phyloP scores from a whole-genome alignment of 2,797 vertebrate species.

The Bufotes viridis region DNA sequence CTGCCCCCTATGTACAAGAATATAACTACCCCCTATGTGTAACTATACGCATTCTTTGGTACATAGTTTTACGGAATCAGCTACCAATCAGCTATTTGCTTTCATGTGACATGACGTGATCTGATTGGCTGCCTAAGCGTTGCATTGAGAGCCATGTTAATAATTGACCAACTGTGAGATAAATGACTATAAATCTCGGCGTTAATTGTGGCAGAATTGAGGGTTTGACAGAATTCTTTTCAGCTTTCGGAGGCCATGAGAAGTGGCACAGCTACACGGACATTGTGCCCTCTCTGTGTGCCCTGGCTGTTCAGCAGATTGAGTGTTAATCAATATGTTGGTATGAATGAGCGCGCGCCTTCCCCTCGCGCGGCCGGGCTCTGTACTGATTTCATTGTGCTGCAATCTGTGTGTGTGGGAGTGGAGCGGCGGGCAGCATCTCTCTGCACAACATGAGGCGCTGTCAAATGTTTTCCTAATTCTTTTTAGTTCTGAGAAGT shows the following conservation, averaged over 20 bases:
- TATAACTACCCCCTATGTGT: too few relatives aligned
- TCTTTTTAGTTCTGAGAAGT: constrained; percentile 30
- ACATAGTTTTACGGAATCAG: too few relatives aligned
- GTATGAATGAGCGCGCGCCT: constrained; percentile 36
- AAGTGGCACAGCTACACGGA: constrained; percentile 6
- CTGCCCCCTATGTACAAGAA: neutral
- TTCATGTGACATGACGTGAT: neutral
- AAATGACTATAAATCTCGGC: neutral
- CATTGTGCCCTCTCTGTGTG: constrained; percentile 2
- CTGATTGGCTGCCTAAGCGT: neutral
- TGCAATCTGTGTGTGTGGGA: constrained; percentile 39
- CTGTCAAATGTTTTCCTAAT: constrained; percentile 46
- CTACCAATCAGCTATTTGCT: neutral
- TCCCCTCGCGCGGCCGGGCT: constrained; percentile 6
- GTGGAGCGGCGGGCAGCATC: constrained; percentile 36
- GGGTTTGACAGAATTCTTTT: neutral
- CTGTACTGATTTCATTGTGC: constrained; percentile 31
- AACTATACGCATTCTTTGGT: too few relatives aligned
- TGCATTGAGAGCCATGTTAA: neutral
- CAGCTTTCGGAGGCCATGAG: neutral
- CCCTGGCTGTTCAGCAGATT: neutral
- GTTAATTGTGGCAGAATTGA: neutral
- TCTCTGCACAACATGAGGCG: constrained; percentile 31
- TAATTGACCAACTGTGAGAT: neutral
- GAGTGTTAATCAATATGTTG: constrained; percentile 36